Base-by-base conservation (phyloP, 35 echinoderm and acorn worm genomes). In the Hemicentrotus pulcherrimus region DNA sequence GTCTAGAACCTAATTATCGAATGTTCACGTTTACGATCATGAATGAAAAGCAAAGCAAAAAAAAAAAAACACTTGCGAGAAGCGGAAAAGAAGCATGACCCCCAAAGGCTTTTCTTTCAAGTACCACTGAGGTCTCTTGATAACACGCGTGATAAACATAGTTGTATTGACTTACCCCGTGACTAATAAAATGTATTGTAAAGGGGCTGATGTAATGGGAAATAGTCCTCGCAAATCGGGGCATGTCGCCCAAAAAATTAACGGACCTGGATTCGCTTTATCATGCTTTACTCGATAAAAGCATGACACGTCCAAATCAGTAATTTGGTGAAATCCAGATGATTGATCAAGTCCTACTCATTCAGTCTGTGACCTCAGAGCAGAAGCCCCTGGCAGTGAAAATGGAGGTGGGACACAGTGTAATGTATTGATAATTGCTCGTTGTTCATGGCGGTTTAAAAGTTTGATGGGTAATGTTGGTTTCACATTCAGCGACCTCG, bases 31-130 rank as follows among this genome's bases (percentile, higher is more conserved):
- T 55, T 55, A 55, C 50, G 50, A 55, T 55, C 50, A 55, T 55
- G 50, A 55, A 55, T 78, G 65, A 78, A 78, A 78, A 78, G 65
- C 65, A 78, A 78, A 78, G 65, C n/a, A n/a, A n/a, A n/a, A 78
- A 28, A 78, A 78, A 78, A 28, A 78, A 78, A 78, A 78, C 65
- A 78, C 65, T 78, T 78, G 19, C 24, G 28, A 78, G 65, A 78
- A 78, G 65, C 65, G 65, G 65, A 78, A 78, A 78, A n/a, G 65
- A 78, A 78, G 65, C 65, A 78, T 78, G 28, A 78, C 65, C 65
- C 48, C 50, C 65, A 4, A 22, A 78, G 65, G 65, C 65, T 78
- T 22, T 6, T 22, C 65, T 28, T 78, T 78, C 65, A 78, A 78
- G 65, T 22, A 8, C 65, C 65, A 78, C 65, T 78, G 65, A 78